Evolutionary conservation across 2,797 vertebrate genomes (phyloP), one percentile per base, ranked within the genome.

Genomic region (Megalops cyprinoides): DNA sequence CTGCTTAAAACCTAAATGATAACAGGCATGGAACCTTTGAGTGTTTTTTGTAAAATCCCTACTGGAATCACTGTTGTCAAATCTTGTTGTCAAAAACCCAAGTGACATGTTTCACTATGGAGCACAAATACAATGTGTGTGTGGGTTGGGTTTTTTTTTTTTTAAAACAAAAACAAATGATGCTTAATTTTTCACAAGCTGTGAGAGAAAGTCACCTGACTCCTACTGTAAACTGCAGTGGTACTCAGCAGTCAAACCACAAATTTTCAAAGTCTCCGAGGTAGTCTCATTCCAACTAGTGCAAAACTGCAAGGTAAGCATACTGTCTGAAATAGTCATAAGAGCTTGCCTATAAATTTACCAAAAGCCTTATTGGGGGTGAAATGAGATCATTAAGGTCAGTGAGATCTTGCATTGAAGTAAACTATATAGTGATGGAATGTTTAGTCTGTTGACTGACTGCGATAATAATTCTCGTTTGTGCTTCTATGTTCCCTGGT

Each of bases 371-470:
- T 81, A 87, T 81, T 86, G 85, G 83, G 53, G 76, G 76, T 77
- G 82, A 74, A 74, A 73, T 79, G 65, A 74, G 78, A 76, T 79
- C 86, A 89, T 88, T 87, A 89, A 88, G 88, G 86, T 89, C 84
- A 88, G 81, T 56, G 81, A 74, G 79, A 83, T 84, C 82, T 79
- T 74, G 85, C 82, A 79, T 81, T 76, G 82, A 85, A 81, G 82
- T 90, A 87, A 91, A 90, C 87, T 87, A 76, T 81, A 74, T 85
- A 83, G 89, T 93, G 93, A 93, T 92, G 90, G 90, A 94, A 89
- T 91, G 92, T 91, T 91, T 85, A 82, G 89, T 86, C 86, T 88
- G 87, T 88, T 93, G 91, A 93, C 90, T 90, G 91, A 92, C 91
- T 93, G 89, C 91, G 82, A 86, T 90, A 90, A 90, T 94, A 94